phyloP scores from a whole-genome alignment of 2,888 invertebrate species.

The Neoitamus cyanurus region DNA sequence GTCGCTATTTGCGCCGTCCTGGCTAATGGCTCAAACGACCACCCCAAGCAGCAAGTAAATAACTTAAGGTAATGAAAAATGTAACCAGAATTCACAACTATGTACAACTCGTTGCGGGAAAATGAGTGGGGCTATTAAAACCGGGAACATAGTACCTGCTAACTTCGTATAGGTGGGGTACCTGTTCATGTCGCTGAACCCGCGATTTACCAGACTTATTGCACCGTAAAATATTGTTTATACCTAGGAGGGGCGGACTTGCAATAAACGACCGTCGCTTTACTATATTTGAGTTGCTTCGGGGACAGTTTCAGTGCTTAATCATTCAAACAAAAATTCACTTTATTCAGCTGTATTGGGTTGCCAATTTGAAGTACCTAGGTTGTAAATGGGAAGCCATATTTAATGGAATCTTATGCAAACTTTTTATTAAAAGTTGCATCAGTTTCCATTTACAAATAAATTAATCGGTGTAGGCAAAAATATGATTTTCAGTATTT shows the following conservation, averaged over 20 bases:
- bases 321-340: too few species aligned
- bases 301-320: too few species aligned
- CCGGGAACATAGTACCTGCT: background rate
- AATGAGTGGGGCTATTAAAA: background rate
- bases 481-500: too few species aligned
- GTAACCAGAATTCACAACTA: background rate
- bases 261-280: too few species aligned
- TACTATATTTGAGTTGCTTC: too few species aligned
- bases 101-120: background rate
- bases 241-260: background rate
- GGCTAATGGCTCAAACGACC: background rate
- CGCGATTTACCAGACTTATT: background rate
- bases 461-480: too few species aligned
- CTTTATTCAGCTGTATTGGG: too few species aligned
- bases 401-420: too few species aligned
- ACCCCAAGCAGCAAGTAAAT: background rate
- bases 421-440: too few species aligned
- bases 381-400: too few species aligned
- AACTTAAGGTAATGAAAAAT: background rate
- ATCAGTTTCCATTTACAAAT: too few species aligned
- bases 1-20: background rate
- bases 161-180: background rate
- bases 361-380: too few species aligned
- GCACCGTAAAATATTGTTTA: background rate
- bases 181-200: background rate